A percentile compares a stretch with the other conserved stretches of the same genome.
Conservation (phyloP, 2,113 vertebrate species). For the Heliornis fulica region DNA sequence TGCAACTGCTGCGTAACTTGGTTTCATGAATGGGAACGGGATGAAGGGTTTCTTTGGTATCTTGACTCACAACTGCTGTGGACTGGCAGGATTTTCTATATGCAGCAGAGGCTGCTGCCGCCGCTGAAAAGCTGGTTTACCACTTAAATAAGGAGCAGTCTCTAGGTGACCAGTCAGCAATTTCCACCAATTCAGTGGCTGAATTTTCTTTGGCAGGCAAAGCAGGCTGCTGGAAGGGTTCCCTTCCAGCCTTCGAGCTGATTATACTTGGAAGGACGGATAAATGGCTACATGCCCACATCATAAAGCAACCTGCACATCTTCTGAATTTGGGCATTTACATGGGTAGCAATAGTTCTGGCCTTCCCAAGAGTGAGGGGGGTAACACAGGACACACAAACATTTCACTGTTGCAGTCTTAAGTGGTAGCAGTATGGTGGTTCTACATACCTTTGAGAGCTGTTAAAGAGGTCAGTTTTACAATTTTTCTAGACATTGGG, state of each 20-base stretch:
- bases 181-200: slow-evolving; percentile 40
- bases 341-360: neutral
- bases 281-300: neutral
- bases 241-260: neutral
- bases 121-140: slow-evolving; percentile 17
- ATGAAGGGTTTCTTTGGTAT: neutral
- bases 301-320: neutral
- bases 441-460: neutral
- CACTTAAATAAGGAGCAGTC: slow-evolving; percentile 26
- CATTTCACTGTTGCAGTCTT: neutral
- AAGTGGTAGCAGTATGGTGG: neutral
- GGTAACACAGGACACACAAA: neutral
- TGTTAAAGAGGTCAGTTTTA: neutral
- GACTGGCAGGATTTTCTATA: neutral
- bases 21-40: neutral
- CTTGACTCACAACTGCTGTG: neutral
- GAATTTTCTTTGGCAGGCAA: slow-evolving; percentile 44
- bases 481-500: neutral
- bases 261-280: slow-evolving; percentile 1
- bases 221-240: neutral
- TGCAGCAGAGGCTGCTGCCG: neutral
- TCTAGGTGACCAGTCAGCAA: slow-evolving; percentile 56
- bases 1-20: neutral
- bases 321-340: neutral
- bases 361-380: neutral